phyloP scores from a whole-genome alignment of 2,888 invertebrate genomes.

The Macrosoma leucophasiata region DNA sequence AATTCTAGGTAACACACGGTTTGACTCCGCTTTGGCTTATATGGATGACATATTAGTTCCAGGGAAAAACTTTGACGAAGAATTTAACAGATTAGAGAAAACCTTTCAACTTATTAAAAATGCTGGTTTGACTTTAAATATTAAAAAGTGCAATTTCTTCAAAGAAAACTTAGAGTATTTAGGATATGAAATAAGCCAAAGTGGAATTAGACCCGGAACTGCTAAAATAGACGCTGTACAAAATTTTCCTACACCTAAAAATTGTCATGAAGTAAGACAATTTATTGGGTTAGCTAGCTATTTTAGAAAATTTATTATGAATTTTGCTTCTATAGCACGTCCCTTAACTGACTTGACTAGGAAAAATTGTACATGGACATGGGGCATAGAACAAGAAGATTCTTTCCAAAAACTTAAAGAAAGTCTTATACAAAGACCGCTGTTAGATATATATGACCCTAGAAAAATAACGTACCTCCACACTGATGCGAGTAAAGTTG shows the following conservation, averaged over 20 bases:
- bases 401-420: conserved; percentile 6
- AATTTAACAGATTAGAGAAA: conserved; percentile 2
- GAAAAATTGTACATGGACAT: conserved; percentile 19
- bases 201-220: conserved; percentile 18
- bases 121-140: conserved; percentile 18
- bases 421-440: conserved; percentile 12
- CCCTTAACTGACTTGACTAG: conserved; percentile 15
- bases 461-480: conserved; percentile 30
- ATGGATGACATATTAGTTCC: conserved; percentile 17
- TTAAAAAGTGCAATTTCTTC: conserved; percentile 21
- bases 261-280: conserved; percentile 17
- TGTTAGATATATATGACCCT: conserved; percentile 24
- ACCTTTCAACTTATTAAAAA: conserved; percentile 7
- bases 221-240: conserved; percentile 19
- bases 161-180: conserved; percentile 13
- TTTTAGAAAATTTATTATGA: conserved; percentile 19
- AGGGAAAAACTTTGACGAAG: conserved; percentile 7
- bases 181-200: conserved; percentile 14
- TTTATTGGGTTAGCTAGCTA: conserved; percentile 22
- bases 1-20: conserved; percentile 7
- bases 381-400: conserved; percentile 14
- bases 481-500: conserved; percentile 34
- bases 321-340: conserved; percentile 15
- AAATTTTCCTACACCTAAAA: conserved; percentile 15
- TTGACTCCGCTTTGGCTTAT: conserved; percentile 12